Evolutionary conservation across 1,140 invertebrate genomes (phyloP).

Genomic region (Anadara kagoshimensis): DNA sequence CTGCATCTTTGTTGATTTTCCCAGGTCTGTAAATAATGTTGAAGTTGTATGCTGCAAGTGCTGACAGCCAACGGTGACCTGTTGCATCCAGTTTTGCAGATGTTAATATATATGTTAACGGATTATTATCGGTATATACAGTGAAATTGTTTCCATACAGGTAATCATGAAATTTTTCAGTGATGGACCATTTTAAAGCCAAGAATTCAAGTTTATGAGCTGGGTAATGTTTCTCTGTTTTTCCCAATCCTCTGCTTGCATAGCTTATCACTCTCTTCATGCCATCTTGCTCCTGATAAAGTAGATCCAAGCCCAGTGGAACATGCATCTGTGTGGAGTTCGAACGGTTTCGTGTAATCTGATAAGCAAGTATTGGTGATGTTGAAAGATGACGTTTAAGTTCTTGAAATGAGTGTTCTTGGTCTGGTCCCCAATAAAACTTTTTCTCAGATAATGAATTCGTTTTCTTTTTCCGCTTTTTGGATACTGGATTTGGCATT

Average conservation of each 20-base stretch:
- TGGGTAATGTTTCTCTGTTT: slow-evolving; percentile 25
- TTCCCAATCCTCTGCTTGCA: slow-evolving; percentile 30
- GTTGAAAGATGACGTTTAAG: slow-evolving; percentile 55
- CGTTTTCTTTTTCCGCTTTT: slow-evolving; percentile 6
- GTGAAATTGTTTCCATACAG: slow-evolving; percentile 20
- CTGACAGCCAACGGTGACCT: slow-evolving; percentile 31
- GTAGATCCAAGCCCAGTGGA: slow-evolving; percentile 69
- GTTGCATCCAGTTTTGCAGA: slow-evolving; percentile 41
- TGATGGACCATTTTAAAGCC: slow-evolving; percentile 41
- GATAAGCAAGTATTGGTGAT: slow-evolving; percentile 56
- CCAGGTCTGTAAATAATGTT: slow-evolving; percentile 31
- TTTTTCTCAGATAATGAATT: slow-evolving; percentile 38
- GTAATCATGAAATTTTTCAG: slow-evolving; percentile 40
- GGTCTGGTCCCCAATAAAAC: slow-evolving; percentile 10
- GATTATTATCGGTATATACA: slow-evolving; percentile 37
- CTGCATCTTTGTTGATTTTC: slow-evolving; percentile 37
- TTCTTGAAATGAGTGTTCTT: slow-evolving; percentile 39
- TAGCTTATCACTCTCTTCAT: slow-evolving; percentile 21
- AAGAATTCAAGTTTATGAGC: slow-evolving; percentile 36
- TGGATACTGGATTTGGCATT: background rate
- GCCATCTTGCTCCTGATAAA: slow-evolving; percentile 30
- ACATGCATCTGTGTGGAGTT: slow-evolving; percentile 73
- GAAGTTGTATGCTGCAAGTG: slow-evolving; percentile 30
- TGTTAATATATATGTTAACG: slow-evolving; percentile 23
- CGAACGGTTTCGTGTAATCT: slow-evolving; percentile 67